Conservation (phyloP, 1,140 invertebrate species). For the Gryon sp. region DNA sequence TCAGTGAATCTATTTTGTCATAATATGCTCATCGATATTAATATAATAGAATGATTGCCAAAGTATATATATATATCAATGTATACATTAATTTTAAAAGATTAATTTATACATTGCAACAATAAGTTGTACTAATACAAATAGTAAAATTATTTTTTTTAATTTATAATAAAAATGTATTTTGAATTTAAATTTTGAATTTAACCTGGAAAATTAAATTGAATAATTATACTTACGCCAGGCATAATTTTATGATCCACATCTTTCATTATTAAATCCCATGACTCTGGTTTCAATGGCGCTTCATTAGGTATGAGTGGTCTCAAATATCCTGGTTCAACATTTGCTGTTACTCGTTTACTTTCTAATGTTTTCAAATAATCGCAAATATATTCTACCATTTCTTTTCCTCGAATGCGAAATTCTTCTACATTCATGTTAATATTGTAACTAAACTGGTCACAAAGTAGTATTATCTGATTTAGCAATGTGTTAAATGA, state of each 20-base stretch:
- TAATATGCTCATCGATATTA: no score
- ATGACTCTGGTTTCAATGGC: constrained; percentile 89
- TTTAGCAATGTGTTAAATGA: no score
- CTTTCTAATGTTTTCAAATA: constrained; percentile 89
- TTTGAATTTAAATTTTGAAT: neutral
- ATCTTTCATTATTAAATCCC: constrained; percentile 92
- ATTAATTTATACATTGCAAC: no score
- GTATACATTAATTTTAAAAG: no score
- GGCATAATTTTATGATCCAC: constrained; percentile 95
- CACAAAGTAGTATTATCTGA: no score
- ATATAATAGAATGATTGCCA: no score
- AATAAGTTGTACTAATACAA: no score
- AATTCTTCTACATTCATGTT: constrained; percentile 92
- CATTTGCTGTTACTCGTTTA: constrained; percentile 88
- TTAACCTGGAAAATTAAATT: neutral
- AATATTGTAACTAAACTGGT: constrained; percentile 24
- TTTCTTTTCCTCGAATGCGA: constrained; percentile 90
- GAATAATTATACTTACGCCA: constrained; percentile 83
- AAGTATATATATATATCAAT: no score
- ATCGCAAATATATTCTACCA: constrained; percentile 96
- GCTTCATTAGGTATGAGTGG: constrained; percentile 87
- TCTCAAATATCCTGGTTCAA: constrained; percentile 92
- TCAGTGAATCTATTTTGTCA: no score
- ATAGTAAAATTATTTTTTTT: no score
- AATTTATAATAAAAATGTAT: neutral